phyloP scores from a whole-genome alignment of 2,797 vertebrate species.

The Echeneis naucrates region DNA sequence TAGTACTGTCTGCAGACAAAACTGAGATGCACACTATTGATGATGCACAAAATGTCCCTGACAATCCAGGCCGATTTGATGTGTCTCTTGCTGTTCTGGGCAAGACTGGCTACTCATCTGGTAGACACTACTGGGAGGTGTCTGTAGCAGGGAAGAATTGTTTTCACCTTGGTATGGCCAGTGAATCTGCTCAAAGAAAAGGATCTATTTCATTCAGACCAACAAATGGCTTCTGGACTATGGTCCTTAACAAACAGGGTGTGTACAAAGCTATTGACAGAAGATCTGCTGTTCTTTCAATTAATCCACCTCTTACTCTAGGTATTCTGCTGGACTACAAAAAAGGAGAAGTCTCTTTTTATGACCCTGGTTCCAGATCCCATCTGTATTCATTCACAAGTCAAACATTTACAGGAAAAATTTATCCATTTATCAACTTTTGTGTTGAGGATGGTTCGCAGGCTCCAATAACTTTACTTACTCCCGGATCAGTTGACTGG shows the following conservation, averaged over 20 bases:
- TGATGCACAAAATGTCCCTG: fast-evolving
- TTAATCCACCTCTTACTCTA: constrained; percentile 27
- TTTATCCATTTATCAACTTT: constrained; percentile 67
- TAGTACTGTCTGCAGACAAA: constrained; percentile 45
- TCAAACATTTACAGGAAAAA: constrained; percentile 38
- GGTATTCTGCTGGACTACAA: constrained; percentile 71
- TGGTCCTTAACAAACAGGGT: constrained; percentile 45
- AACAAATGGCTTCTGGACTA: constrained; percentile 59
- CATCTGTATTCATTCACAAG: constrained; percentile 59
- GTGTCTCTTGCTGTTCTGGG: constrained; percentile 51
- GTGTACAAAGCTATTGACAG: not conserved
- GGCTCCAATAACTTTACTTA: constrained; percentile 26
- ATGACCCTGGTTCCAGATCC: constrained; percentile 42
- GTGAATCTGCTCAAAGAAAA: constrained; percentile 54
- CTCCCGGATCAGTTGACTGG: constrained; percentile 56
- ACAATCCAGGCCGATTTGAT: constrained; percentile 59
- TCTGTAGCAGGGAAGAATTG: constrained; percentile 55
- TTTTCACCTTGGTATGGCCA: constrained; percentile 69
- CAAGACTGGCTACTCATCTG: constrained; percentile 49
- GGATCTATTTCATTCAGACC: not conserved
- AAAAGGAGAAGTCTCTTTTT: constrained; percentile 62
- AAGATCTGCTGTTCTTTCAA: fast-evolving
- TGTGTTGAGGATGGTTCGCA: constrained; percentile 47
- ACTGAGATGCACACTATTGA: constrained; percentile 1
- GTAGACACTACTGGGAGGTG: constrained; percentile 76